Evolutionary conservation across 2,888 invertebrate species (phyloP).

Genomic region (Drosophila anomelani): DNA sequence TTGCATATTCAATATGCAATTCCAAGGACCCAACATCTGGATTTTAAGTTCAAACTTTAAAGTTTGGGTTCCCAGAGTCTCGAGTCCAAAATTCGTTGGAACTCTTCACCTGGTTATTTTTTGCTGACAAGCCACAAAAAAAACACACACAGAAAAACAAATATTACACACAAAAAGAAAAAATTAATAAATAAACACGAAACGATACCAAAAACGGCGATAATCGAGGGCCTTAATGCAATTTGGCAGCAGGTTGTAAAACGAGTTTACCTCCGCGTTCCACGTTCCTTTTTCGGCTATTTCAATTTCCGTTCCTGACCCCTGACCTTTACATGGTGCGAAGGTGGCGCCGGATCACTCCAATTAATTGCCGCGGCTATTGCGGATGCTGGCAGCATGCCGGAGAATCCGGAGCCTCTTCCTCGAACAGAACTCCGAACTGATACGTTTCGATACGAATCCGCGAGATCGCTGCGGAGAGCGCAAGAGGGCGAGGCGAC

Average conservation of each 20-base stretch:
- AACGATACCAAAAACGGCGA: constrained; percentile 13
- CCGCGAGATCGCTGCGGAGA: constrained; percentile 9
- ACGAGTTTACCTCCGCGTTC: constrained; percentile 67
- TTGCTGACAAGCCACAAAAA: constrained; percentile 16
- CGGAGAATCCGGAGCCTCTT: constrained; percentile 1
- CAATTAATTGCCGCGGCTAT: constrained; percentile 22
- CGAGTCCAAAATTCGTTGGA: constrained; percentile 2
- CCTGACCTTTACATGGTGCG: constrained; percentile 67
- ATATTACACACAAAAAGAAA: constrained; percentile 6
- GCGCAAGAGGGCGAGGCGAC: not conserved
- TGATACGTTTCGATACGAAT: not conserved
- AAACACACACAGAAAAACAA: constrained; percentile 8
- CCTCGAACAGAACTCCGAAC: constrained; percentile 2
- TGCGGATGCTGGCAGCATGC: constrained; percentile 15
- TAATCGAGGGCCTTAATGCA: constrained; percentile 45
- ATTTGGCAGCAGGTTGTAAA: constrained; percentile 58
- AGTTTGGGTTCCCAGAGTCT: constrained; percentile 11
- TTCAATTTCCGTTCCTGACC: constrained; percentile 57
- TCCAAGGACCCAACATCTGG: constrained; percentile 11
- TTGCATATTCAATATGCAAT: constrained; percentile 1
- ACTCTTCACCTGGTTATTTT: constrained; percentile 7
- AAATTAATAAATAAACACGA: not conserved
- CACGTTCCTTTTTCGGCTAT: constrained; percentile 13
- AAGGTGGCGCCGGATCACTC: constrained; percentile 16
- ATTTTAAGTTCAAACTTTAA: not conserved